Percentiles rank a stretch among this genome's conserved stretches.
Evolutionary conservation across 2,113 vertebrate genomes (phyloP).

Genomic region (Peromyscus polionotus): DNA sequence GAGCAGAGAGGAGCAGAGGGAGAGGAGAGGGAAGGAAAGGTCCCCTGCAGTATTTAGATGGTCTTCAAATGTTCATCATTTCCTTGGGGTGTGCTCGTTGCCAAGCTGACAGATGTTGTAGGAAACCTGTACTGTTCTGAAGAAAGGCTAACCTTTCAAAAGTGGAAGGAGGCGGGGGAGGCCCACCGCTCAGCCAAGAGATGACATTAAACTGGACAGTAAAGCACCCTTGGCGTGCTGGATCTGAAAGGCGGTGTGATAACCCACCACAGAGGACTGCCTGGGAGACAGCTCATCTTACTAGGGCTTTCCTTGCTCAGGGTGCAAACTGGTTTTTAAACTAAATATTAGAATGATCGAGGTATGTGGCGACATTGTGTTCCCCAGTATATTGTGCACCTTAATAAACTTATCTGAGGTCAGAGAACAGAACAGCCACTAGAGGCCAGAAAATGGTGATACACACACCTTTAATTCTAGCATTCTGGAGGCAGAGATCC

Average conservation of each 20-base stretch:
- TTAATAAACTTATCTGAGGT: too few relatives aligned
- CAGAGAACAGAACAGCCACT: too few relatives aligned
- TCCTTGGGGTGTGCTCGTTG: slow-evolving; percentile 81
- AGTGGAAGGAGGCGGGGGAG: slow-evolving; percentile 50
- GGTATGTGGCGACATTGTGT: too few relatives aligned
- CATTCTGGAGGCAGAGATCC: too few relatives aligned
- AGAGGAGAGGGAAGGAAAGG: not conserved
- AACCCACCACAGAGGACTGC: slow-evolving; percentile 71
- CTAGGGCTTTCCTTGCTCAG: slow-evolving; percentile 63
- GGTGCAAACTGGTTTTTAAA: slow-evolving; percentile 67
- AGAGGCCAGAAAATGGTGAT: too few relatives aligned
- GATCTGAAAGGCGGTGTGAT: slow-evolving; percentile 64
- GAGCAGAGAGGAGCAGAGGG: not conserved
- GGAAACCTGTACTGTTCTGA: slow-evolving; percentile 78
- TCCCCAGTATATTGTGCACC: too few relatives aligned
- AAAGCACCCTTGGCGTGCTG: slow-evolving; percentile 65
- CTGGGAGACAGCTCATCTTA: slow-evolving; percentile 65
- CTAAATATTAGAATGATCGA: slow-evolving; percentile 71
- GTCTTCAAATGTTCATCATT: slow-evolving; percentile 83
- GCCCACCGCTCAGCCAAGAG: slow-evolving; percentile 52
- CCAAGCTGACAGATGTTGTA: slow-evolving; percentile 79
- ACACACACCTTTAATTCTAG: too few relatives aligned
- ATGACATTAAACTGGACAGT: slow-evolving; percentile 81
- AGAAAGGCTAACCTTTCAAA: slow-evolving; percentile 83
- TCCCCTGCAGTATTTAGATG: slow-evolving; percentile 70